Evolutionary conservation across 1,140 invertebrate species (phyloP).

Genomic region (Drosophila jambulina): DNA sequence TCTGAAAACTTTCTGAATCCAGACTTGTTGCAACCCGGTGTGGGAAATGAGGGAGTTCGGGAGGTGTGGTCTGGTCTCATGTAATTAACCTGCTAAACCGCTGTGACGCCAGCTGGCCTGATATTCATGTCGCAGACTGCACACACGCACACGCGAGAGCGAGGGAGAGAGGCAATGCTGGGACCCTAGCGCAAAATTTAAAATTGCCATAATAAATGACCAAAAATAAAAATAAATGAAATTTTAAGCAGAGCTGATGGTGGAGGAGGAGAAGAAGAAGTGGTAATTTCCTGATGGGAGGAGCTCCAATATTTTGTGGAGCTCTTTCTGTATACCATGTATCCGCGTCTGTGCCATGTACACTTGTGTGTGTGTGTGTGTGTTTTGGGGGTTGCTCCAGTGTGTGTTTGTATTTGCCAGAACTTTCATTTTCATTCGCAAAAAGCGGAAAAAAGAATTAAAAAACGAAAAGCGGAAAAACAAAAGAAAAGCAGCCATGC

Average conservation of each 20-base stretch:
- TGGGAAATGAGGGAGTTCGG: constrained; percentile 10
- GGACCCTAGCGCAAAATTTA: constrained; percentile 31
- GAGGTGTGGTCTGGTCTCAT: constrained; percentile 43
- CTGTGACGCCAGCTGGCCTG: constrained; percentile 66
- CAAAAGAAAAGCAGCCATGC: constrained; percentile 49
- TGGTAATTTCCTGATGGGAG: constrained; percentile 41
- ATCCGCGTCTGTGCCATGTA: constrained; percentile 4
- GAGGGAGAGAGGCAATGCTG: not conserved
- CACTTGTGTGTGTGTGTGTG: constrained; percentile 1
- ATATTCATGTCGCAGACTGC: constrained; percentile 49
- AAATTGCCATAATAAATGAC: constrained; percentile 54
- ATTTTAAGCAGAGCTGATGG: not conserved
- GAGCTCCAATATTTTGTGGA: constrained; percentile 57
- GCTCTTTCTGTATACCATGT: constrained; percentile 37
- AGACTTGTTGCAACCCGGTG: constrained; percentile 19
- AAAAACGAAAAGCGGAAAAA: constrained; percentile 32
- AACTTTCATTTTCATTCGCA: constrained; percentile 73
- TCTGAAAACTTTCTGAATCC: not conserved
- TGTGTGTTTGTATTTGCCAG: constrained; percentile 40
- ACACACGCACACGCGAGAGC: not conserved
- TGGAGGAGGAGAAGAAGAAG: not conserved
- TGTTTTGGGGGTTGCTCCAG: constrained; percentile 51
- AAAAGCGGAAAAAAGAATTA: constrained; percentile 34
- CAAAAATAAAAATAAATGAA: constrained; percentile 34
- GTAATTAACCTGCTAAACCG: constrained; percentile 78